Evolutionary conservation across 2,113 vertebrate genomes (phyloP).

Genomic region (Nibea coibor): DNA sequence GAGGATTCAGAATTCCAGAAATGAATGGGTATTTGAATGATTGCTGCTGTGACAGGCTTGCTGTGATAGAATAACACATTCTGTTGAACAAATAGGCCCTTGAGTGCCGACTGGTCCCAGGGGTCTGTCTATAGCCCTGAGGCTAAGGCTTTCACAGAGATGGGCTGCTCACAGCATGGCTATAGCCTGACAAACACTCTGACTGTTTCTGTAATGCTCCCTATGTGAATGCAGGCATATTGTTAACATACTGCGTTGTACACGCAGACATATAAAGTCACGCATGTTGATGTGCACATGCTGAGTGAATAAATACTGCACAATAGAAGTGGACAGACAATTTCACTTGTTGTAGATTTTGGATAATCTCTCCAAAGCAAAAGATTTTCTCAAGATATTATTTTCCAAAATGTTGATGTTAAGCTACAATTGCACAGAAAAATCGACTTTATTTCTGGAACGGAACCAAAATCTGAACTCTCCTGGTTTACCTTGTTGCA

Average conservation of each 20-base stretch:
- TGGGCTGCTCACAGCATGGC: constrained; percentile 78
- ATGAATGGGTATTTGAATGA: constrained; percentile 85
- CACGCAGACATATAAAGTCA: constrained; percentile 12
- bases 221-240: constrained; percentile 55
- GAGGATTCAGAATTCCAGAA: constrained; percentile 70
- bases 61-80: constrained; percentile 86
- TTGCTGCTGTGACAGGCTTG: constrained; percentile 84
- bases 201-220: constrained; percentile 65
- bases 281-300: constrained; percentile 11
- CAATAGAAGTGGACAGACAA: constrained; percentile 3
- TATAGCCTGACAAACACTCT: constrained; percentile 76
- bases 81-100: constrained; percentile 87
- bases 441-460: background rate
- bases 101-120: constrained; percentile 82
- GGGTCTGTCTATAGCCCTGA: constrained; percentile 83
- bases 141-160: constrained; percentile 78
- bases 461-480: constrained; percentile 19
- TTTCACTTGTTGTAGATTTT: constrained; percentile 14
- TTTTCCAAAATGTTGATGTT: background rate
- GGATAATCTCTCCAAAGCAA: constrained; percentile 57
- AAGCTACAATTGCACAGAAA: background rate
- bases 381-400: background rate
- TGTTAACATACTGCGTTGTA: constrained; percentile 53
- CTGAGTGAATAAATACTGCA: constrained; percentile 23
- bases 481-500: constrained; percentile 56